Percentiles rank a stretch among this genome's conserved stretches.
Conservation (phyloP, 2,888 invertebrate species). For the Melanotus villosus region DNA sequence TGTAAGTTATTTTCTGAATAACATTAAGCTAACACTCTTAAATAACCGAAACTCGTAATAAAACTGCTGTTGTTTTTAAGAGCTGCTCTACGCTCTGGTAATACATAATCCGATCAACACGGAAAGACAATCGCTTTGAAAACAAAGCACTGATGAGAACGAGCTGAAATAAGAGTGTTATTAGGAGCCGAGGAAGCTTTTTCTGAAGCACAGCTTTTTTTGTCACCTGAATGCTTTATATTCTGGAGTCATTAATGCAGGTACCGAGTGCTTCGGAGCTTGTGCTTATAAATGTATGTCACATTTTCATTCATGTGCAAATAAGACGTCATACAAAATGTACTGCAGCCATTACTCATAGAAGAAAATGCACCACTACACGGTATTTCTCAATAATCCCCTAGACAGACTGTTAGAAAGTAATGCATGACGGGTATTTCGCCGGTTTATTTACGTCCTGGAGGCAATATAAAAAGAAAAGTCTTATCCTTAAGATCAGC, state of each 20-base stretch:
- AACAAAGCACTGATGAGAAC: conserved; percentile 51
- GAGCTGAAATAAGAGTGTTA: conserved; percentile 25
- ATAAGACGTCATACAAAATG: conserved; percentile 19
- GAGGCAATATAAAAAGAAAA: not conserved
- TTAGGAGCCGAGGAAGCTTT: conserved; percentile 8
- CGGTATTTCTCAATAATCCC: conserved; percentile 9
- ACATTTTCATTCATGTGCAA: conserved; percentile 25
- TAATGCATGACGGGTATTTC: not conserved
- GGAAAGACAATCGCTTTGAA: conserved; percentile 50
- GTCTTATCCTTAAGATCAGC: not conserved
- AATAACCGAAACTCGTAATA: not conserved
- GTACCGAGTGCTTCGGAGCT: conserved; percentile 1
- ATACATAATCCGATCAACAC: conserved; percentile 51
- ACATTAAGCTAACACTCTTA: no score
- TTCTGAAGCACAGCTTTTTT: not conserved
- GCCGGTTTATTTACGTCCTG: not conserved
- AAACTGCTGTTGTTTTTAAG: conserved; percentile 33
- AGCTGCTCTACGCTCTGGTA: conserved; percentile 44
- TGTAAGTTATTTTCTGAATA: no score
- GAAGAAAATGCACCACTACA: conserved; percentile 19
- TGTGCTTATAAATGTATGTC: conserved; percentile 15
- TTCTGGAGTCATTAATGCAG: conserved; percentile 12
- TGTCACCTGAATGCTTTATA: conserved; percentile 10
- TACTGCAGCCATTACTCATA: conserved; percentile 21
- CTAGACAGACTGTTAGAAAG: not conserved